Base-by-base conservation (phyloP, 2,888 invertebrate species). In the Aleiodes testaceus region DNA sequence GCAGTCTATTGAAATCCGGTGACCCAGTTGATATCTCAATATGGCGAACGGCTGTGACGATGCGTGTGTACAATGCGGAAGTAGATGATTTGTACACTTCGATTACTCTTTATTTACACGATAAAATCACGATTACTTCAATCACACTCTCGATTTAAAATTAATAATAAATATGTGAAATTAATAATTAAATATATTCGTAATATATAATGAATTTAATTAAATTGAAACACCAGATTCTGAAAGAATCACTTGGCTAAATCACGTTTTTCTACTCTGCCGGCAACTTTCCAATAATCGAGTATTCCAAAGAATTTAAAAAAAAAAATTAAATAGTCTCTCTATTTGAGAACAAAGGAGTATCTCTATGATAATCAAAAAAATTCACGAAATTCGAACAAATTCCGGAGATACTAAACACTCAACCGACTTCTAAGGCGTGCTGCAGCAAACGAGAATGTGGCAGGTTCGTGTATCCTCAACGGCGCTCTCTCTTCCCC, bases 371-470 rank as follows among this genome's bases (percentile, higher is more conserved):
- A 26, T 26, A 5, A 26, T 26, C 4, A 26, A 26, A 26, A 26
- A 26, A 26, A 26, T 26, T 26, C 26, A 26, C 26, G 26, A 26
- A 26, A 26, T 26, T 26, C 5, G 5, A 26, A 26, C 26, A 26
- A 26, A 2, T 26, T 26, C 26, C 26, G 26, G 26, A 26, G 26
- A 26, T 26, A 26, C 5, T 26, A 75, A 78, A 76, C 78, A 79
- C 83, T 79, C 84, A 79, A 84, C 86, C 82, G 83, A 84, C 81
- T 81, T 74, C 79, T 80, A 79, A 76, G 83, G 75, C 81, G 83
- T 79, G 79, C 84, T 79, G 83, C 86, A 84, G 81, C 82, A 81
- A 85, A 87, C 86, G 85, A 87, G 87, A 81, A 79, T 78, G 80
- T 80, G 75, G 77, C 78, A 80, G 80, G 77, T 76, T 78, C 81